These are phyloP conservation scores for Trichoplax adhaerens DNA, from an alignment of 37 sponge, comb jelly and placozoan genomes.

Conservation along the genomic window DNA sequence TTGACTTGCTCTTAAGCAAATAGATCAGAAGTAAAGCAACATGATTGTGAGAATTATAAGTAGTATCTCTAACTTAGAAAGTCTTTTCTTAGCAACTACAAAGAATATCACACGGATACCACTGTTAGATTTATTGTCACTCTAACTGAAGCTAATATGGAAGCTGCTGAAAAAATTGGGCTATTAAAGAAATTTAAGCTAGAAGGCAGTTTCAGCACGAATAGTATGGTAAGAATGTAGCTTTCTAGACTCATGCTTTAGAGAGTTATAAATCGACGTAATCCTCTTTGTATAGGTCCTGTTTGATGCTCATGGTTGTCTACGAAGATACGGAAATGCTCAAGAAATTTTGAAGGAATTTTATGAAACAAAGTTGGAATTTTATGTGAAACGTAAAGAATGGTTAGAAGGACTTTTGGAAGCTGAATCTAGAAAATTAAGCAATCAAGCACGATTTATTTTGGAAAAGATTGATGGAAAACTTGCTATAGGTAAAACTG, in stretches of 20 bases:
- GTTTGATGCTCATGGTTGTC: slow-evolving; percentile 66
- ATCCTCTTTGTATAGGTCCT: slow-evolving; percentile 39
- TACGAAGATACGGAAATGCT: slow-evolving; percentile 44
- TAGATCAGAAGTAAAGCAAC: not conserved
- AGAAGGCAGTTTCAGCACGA: slow-evolving; percentile 35
- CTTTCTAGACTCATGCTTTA: not conserved
- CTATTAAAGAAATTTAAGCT: slow-evolving; percentile 92
- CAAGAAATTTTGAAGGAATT: slow-evolving; percentile 70
- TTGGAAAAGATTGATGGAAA: slow-evolving; percentile 75
- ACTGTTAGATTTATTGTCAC: slow-evolving; percentile 86
- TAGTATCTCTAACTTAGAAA: not conserved
- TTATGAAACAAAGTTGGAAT: slow-evolving; percentile 39
- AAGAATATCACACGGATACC: slow-evolving; percentile 93
- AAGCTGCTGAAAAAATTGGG: slow-evolving; percentile 34
- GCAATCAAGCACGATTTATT: slow-evolving; percentile 81
- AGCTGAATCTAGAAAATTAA: slow-evolving; percentile 59
- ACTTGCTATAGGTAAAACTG: slow-evolving; percentile 39
- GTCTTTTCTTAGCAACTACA: slow-evolving; percentile 54
- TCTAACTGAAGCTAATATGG: slow-evolving; percentile 41
- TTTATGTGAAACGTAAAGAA: slow-evolving; percentile 61
- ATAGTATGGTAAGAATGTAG: slow-evolving; percentile 42
- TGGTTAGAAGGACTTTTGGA: slow-evolving; percentile 57
- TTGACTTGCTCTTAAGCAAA: not conserved
- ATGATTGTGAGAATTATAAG: not conserved
- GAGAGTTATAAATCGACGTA: not conserved